A percentile compares a stretch with the other conserved stretches of the same genome.
Conservation (phyloP, 2,113 vertebrate genomes). For the Cavia aperea region DNA sequence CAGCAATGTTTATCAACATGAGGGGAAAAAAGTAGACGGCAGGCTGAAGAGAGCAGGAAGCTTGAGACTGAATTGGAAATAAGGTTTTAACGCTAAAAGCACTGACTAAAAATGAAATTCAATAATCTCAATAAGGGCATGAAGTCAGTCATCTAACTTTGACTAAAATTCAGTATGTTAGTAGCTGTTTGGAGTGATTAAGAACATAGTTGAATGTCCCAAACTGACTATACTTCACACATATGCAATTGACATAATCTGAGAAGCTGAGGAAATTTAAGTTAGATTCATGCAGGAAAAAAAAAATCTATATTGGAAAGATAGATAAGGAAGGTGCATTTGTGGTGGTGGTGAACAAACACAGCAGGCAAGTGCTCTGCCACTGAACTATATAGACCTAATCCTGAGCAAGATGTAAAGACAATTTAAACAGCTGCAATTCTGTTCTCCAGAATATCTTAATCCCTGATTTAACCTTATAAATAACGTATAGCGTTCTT, state of each 20-base stretch:
- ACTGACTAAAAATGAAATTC: background rate
- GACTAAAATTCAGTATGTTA: slow-evolving; percentile 33
- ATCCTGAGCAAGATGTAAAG: background rate
- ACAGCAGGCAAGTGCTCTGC: background rate
- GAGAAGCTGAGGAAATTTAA: slow-evolving; percentile 4
- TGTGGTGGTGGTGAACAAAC: background rate
- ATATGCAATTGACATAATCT: background rate
- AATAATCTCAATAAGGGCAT: slow-evolving; percentile 32
- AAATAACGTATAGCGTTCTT: background rate
- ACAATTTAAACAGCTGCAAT: slow-evolving; percentile 12
- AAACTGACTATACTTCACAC: slow-evolving; percentile 18
- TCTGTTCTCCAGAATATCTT: background rate
- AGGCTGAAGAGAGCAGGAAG: background rate
- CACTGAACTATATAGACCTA: background rate
- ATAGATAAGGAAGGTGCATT: background rate
- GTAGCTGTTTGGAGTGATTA: background rate
- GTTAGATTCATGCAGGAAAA: slow-evolving; percentile 15
- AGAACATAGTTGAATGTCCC: background rate
- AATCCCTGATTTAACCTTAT: slow-evolving; percentile 16
- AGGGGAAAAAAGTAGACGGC: background rate
- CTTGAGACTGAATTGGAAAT: slow-evolving; percentile 12
- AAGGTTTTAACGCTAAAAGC: slow-evolving; percentile 30
- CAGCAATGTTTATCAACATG: background rate
- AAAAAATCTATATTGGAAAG: slow-evolving; percentile 29
- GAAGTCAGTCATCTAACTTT: background rate